Evolutionary conservation across 2,113 vertebrate genomes (phyloP).

Genomic region (Macroglossus sobrinus): DNA sequence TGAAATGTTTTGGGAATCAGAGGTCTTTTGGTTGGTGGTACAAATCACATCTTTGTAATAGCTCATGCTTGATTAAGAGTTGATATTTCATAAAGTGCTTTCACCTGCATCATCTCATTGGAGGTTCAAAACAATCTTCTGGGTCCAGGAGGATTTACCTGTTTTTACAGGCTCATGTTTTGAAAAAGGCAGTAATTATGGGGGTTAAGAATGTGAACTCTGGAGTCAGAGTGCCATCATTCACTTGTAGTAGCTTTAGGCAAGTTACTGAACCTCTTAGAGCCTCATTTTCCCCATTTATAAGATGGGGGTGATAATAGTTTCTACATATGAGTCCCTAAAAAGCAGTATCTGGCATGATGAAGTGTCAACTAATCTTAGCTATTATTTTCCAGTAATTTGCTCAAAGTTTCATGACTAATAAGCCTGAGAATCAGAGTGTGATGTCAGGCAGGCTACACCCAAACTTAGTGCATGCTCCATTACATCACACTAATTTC

Average conservation of each 20-base stretch:
- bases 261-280: not conserved
- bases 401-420: not conserved
- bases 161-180: not conserved
- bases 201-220: not conserved
- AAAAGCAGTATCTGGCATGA: not conserved
- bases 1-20: not conserved
- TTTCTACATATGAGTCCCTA: not conserved
- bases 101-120: not conserved
- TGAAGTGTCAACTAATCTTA: not conserved
- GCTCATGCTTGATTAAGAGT: not conserved
- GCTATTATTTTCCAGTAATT: not conserved
- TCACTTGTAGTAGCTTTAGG: not conserved
- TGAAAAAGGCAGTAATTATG: not conserved
- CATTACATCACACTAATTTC: not conserved
- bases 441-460: not conserved
- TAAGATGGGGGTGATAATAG: not conserved
- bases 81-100: not conserved
- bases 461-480: rapidly evolving
- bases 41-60: not conserved
- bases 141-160: not conserved
- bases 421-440: not conserved
- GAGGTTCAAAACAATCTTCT: not conserved
- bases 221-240: not conserved
- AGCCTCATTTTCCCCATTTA: not conserved
- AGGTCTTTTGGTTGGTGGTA: not conserved